Evolutionary conservation across 1,140 invertebrate species (phyloP), one percentile per base, ranked within the genome.

Genomic region (Solen grandis): DNA sequence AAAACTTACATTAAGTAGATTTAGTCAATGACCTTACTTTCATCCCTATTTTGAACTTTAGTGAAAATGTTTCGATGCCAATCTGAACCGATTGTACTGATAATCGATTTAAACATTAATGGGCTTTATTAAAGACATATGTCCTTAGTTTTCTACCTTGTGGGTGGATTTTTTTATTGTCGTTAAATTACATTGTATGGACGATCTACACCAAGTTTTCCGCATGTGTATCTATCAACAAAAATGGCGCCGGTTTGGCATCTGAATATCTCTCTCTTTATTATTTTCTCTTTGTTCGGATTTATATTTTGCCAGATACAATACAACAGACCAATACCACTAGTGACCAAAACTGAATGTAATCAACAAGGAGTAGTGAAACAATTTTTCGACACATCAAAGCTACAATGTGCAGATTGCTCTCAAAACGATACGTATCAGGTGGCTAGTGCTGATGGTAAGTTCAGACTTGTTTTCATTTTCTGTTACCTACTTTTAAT

Each of bases 241-340:
- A 85, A 84, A n/a, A 88, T 88, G 87, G 87, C 85, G 83, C 22
- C 54, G 8, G 19, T 27, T 25, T 22, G 38, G 27, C 73, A 13
- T 55, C 74, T 82, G 36, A 27, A 22, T 13, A 10, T 22, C 14
- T 16, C 33, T 46, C 16, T 57, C 19, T 19, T 69, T 25, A 4
- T 54, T 16, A 13, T 75, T 31, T 36, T 52, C 8, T 8, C 5
- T 3, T 25, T 60, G 57, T 66, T 75, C 29, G 14, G n/a, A 5
- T 41, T 55, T 16, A 57, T 69, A 25, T 25, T 46, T 19, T 25
- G n/a, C 19, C 69, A 66, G 25, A 29, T 62, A 27, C 38, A 46
- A 31, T 68, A 65, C 36, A 62, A 55, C 5, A 0, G 5, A 31
- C 27, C 73, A 33, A 63, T 76, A 41, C 55, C 70, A 14, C 65